Base-by-base conservation (phyloP, 1,140 invertebrate genomes). In the Trachymyrmex cornetzi region DNA sequence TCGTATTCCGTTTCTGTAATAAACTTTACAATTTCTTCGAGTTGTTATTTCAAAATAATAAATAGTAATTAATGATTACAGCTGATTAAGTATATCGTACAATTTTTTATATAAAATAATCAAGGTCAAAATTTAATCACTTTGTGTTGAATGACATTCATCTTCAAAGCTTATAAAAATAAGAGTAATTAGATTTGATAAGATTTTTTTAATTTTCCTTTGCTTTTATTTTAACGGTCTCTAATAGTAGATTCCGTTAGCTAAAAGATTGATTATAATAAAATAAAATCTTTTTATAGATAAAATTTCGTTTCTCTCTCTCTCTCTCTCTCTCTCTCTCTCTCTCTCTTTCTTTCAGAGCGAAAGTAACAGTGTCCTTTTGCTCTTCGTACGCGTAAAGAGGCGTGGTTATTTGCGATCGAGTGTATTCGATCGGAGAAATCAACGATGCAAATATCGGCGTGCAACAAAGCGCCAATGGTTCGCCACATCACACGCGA, bases 401-500 rank as follows among this genome's bases (percentile, higher is more conserved):
- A 74, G 55, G 67, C 67, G 38, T 75, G 57, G 77, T 11, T 69
- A 44, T 57, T 57, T 50, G 77, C 30, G 64, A 24, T 24, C n/a
- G 22, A 30, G 79, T 85, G 88, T 87, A 84, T 86, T 63, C 86
- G 89, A 91, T 91, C 75, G 71, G 88, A 89, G 92, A 92, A 93
- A 90, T 90, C 80, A 91, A 90, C 89, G 92, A 91, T 92, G 92
- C 90, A 91, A 93, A 94, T 92, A 92, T 91, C 91, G 89, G 89
- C 86, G 85, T 57, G 82, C 77, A 90, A 92, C 93, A 93, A 93
- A 93, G 92, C 91, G 77, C 79, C 88, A 87, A 92, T 90, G 75
- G 89, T 85, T 91, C 55, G 90, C 92, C 92, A 94, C 93, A 93
- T 94, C 92, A 92, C 93, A 93, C 93, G 90, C 92, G 91, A 91